Evolutionary conservation across 1,140 invertebrate genomes (phyloP), one percentile per base, ranked within the genome.

Genomic region (Neodiprion pinetum): DNA sequence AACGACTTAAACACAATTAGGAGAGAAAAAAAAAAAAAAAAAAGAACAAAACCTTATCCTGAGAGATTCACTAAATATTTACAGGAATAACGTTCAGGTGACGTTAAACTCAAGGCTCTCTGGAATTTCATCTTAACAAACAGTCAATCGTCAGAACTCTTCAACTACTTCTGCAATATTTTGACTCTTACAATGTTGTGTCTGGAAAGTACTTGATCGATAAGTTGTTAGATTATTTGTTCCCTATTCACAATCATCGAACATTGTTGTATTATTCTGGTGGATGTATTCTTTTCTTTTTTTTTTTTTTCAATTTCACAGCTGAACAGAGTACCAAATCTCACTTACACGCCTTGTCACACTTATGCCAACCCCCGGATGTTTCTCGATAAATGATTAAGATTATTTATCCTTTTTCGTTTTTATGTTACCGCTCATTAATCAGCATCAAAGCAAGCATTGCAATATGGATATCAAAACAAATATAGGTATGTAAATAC

Each of bases 261-360:
- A 40, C 28, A 40, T 40, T 5, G 28, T 40, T 40, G 28, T 40
- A 40, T 40, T 40, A 5, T 2, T 40, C 28, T 40, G 28, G 28
- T 40, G 28, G 28, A 40, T 40, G 28, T 40, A 40, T 40, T 40
- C 28, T 40, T 40, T 40, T 40, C 28, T 5, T 40, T 40, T 40
- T 40, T 40, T 28, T 28, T 40, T 40, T 40, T 40, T 40, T 40
- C 28, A 40, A 61, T 61, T 61, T 61, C 53, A 61, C 53, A 61
- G 53, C 53, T 61, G 53, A 61, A 61, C 53, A 61, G 53, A 69
- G 68, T 47, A 47, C 21, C 48, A 81, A 81, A 82, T 86, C 84
- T 82, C 84, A 85, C 80, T 84, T 82, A 85, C 86, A 87, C 85
- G 81, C 84, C 88, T 89, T 89, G 88, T 89, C 88, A 89, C 87